These are phyloP conservation scores for Osmerus mordax DNA, from an alignment of 2,113 vertebrate genomes.

Conservation along the genomic window DNA sequence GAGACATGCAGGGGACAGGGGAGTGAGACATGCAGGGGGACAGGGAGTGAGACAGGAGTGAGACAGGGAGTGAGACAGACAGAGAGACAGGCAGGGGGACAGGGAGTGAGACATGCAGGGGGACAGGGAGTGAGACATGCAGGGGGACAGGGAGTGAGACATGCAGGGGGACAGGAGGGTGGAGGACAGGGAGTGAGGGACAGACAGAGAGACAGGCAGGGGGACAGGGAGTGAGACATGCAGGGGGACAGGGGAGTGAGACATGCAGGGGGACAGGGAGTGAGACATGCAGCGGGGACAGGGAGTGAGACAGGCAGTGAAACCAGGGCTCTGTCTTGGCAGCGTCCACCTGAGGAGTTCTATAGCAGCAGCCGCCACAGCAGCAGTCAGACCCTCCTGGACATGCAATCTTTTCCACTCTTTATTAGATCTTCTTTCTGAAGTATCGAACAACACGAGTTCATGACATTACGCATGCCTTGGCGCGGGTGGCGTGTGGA, in stretches of 20 bases:
- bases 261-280: not conserved
- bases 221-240: not conserved
- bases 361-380: no score
- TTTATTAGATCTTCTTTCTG: conserved; percentile 50
- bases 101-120: not conserved
- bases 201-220: no score
- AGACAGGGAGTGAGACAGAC: conserved; percentile 34
- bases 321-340: no score
- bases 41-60: conserved; percentile 7
- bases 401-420: conserved; percentile 63
- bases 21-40: no score
- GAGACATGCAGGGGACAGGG: no score
- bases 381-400: conserved; percentile 22
- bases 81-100: conserved; percentile 8
- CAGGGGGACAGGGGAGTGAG: not conserved
- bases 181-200: no score
- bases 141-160: no score
- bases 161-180: no score
- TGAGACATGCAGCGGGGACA: not conserved
- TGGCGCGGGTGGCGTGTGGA: conserved; percentile 44
- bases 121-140: not conserved
- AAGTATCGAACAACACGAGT: conserved; percentile 58
- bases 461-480: conserved; percentile 64
- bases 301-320: no score
- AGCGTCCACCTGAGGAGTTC: no score